Percentiles rank a stretch among this genome's conserved stretches.
Conservation (phyloP, 2,888 invertebrate species). For the Eulithis prunata region DNA sequence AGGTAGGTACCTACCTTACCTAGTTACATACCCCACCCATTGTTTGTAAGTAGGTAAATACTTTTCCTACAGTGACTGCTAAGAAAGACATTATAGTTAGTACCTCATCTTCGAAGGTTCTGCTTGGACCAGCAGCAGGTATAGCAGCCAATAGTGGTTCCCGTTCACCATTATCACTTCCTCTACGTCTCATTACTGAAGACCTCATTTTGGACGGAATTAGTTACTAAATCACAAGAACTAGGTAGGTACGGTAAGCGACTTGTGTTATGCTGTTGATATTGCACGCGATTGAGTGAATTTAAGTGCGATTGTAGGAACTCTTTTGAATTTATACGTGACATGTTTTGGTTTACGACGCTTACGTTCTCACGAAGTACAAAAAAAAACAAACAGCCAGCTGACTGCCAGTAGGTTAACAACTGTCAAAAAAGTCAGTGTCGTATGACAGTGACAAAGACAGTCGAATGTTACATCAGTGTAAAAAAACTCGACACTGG, state of each 20-base stretch:
- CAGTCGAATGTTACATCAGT: no score
- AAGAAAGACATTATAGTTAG: background rate
- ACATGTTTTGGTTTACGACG: background rate
- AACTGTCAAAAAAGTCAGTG: no score
- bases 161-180: slow-evolving; percentile 55
- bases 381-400: no score
- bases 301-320: no score
- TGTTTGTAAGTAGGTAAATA: no score
- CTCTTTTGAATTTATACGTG: background rate
- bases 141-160: slow-evolving; percentile 67
- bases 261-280: slow-evolving; percentile 3
- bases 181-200: slow-evolving; percentile 57
- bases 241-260: slow-evolving; percentile 22
- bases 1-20: no score
- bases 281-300: slow-evolving; percentile 9
- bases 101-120: slow-evolving; percentile 61
- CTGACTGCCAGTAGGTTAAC: no score
- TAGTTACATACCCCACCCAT: no score
- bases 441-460: no score
- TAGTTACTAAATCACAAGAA: slow-evolving; percentile 20
- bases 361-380: no score
- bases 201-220: slow-evolving; percentile 64
- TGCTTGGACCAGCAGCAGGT: slow-evolving; percentile 51
- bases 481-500: no score
- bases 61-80: no score